phyloP scores from a whole-genome alignment of 2,113 vertebrate genomes.

The Nycticorax nycticorax region DNA sequence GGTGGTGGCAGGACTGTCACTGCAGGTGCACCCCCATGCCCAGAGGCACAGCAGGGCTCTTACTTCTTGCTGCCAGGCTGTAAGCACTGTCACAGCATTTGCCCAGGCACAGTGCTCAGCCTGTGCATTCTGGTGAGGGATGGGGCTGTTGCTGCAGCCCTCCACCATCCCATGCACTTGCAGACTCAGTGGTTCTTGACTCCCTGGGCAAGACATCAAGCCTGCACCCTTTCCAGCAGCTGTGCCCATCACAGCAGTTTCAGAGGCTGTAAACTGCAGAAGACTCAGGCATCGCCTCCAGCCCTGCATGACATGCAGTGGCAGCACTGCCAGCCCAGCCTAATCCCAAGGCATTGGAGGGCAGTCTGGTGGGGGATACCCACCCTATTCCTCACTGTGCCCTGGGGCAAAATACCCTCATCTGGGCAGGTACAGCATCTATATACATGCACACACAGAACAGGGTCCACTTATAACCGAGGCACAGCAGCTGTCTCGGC shows the following conservation, averaged over 20 bases:
- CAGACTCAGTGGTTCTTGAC: not conserved
- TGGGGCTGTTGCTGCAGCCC: not conserved
- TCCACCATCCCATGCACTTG: not conserved
- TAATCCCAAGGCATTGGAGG: not conserved
- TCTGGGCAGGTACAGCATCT: not conserved
- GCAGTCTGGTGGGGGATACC: not conserved
- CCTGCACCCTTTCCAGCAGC: not conserved
- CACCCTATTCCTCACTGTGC: not conserved
- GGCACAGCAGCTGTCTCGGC: not conserved
- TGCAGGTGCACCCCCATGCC: not conserved
- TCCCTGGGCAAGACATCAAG: not conserved
- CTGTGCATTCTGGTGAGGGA: not conserved
- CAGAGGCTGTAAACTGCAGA: not conserved
- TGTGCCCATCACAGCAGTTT: not conserved
- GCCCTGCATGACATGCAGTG: not conserved
- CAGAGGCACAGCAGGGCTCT: not conserved
- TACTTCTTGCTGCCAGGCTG: not conserved
- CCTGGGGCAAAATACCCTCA: not conserved
- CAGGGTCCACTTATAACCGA: not conserved
- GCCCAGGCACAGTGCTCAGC: not conserved
- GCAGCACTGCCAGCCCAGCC: not conserved
- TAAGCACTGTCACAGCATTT: not conserved
- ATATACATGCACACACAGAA: not conserved
- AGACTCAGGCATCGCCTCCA: not conserved
- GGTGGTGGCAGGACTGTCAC: not conserved